phyloP scores from a whole-genome alignment of 1,140 invertebrate genomes.

The Megalopta genalis region DNA sequence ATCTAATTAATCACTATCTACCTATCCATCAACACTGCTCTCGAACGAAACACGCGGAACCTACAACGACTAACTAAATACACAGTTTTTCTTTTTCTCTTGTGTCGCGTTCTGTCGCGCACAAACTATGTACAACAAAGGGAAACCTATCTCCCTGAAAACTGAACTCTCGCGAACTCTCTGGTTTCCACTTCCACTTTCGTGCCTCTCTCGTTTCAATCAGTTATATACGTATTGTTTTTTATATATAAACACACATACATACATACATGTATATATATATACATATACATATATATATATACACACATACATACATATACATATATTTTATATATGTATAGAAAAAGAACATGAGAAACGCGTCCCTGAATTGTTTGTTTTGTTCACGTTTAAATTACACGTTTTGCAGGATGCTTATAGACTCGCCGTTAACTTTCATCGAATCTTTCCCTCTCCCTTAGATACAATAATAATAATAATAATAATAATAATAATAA shows the following conservation, averaged over 20 bases:
- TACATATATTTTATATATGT: constrained; percentile 3
- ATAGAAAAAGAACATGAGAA: constrained; percentile 13
- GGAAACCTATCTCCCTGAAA: neutral
- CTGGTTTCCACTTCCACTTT: neutral
- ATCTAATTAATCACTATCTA: constrained; percentile 37
- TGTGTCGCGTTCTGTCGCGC: neutral
- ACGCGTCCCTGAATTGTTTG: constrained; percentile 45
- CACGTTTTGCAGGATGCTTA: constrained; percentile 7
- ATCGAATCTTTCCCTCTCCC: neutral
- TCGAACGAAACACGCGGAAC: constrained; percentile 27
- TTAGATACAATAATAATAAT: constrained; percentile 21
- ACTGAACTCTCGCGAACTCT: neutral
- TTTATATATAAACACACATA: constrained; percentile 19
- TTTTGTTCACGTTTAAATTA: constrained; percentile 39
- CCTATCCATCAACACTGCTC: constrained; percentile 10
- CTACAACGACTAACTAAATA: constrained; percentile 38
- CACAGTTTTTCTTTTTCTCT: neutral
- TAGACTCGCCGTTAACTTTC: neutral
- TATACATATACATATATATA: constrained; percentile 11
- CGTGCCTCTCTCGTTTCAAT: neutral
- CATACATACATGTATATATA: constrained; percentile 10
- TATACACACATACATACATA: constrained; percentile 19
- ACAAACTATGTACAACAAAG: constrained; percentile 13
- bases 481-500: constrained; percentile 24
- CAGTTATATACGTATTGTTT: neutral